Conservation (phyloP, 92 coral and sea anemone genomes). For the Epizoanthus stellaris region DNA sequence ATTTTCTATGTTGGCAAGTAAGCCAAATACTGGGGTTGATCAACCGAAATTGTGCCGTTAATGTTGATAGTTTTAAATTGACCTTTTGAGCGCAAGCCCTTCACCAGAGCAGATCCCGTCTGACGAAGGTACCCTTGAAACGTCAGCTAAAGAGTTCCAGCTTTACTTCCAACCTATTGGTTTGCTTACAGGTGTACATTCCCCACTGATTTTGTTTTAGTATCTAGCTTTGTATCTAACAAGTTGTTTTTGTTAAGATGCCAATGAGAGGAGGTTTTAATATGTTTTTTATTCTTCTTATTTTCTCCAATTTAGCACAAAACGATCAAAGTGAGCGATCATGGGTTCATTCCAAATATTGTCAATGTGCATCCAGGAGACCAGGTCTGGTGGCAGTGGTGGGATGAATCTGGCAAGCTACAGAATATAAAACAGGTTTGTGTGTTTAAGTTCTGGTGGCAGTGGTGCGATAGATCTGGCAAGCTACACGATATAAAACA, state of each 20-base stretch:
- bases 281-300: not conserved
- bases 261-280: not conserved
- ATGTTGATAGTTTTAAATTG: too few species aligned
- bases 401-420: constrained; percentile 44
- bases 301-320: constrained; percentile 56
- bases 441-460: not conserved
- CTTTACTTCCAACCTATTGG: not conserved
- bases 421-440: constrained; percentile 81
- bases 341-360: constrained; percentile 72
- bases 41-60: too few species aligned
- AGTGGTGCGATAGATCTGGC: not conserved
- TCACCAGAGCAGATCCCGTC: too few species aligned
- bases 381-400: constrained; percentile 87
- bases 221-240: not conserved
- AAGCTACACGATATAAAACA: not conserved
- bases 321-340: constrained; percentile 66
- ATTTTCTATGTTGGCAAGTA: too few species aligned
- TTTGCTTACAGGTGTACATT: not conserved
- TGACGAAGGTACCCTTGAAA: too few species aligned
- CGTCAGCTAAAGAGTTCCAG: not conserved
- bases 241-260: too few species aligned
- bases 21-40: too few species aligned
- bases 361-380: constrained; percentile 87
- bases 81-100: too few species aligned
- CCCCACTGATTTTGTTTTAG: not conserved